These are phyloP conservation scores for Ephydatia muelleri DNA, from an alignment of 37 sponge, comb jelly and placozoan genomes.

Conservation along the genomic window DNA sequence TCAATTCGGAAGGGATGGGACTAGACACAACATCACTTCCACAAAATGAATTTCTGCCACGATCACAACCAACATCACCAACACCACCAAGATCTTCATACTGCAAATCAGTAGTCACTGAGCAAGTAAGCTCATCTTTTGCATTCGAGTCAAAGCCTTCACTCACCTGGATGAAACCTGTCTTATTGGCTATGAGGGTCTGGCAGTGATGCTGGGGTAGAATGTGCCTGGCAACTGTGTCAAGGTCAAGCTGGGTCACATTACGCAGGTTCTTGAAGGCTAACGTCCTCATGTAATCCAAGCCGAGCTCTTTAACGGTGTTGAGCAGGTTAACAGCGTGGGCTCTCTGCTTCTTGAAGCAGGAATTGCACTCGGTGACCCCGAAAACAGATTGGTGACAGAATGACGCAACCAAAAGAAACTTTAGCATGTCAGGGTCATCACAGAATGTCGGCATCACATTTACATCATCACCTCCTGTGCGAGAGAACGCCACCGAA, in stretches of 20 bases:
- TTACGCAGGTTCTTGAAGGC: neutral
- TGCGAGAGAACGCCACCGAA: neutral
- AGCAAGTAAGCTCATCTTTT: neutral
- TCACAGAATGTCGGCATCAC: constrained; percentile 21
- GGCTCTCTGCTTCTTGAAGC: neutral
- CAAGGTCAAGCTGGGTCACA: neutral
- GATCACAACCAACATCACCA: neutral
- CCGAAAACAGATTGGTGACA: constrained; percentile 39
- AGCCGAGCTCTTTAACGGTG: neutral
- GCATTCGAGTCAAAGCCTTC: constrained; percentile 26
- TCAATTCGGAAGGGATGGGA: constrained; percentile 16
- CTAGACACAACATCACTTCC: neutral
- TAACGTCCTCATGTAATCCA: constrained; percentile 20
- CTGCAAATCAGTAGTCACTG: neutral
- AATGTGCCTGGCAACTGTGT: neutral
- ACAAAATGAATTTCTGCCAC: too few relatives aligned
- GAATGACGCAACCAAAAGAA: constrained; percentile 58
- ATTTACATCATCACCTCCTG: neutral
- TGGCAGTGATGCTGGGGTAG: constrained; percentile 11
- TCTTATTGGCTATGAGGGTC: neutral
- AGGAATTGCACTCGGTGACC: neutral
- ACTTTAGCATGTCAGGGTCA: constrained; percentile 22
- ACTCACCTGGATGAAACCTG: constrained; percentile 11
- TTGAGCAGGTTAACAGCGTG: neutral
- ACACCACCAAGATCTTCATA: neutral